Evolutionary conservation across 2,113 vertebrate species (phyloP).

Genomic region (Steatornis caripensis): DNA sequence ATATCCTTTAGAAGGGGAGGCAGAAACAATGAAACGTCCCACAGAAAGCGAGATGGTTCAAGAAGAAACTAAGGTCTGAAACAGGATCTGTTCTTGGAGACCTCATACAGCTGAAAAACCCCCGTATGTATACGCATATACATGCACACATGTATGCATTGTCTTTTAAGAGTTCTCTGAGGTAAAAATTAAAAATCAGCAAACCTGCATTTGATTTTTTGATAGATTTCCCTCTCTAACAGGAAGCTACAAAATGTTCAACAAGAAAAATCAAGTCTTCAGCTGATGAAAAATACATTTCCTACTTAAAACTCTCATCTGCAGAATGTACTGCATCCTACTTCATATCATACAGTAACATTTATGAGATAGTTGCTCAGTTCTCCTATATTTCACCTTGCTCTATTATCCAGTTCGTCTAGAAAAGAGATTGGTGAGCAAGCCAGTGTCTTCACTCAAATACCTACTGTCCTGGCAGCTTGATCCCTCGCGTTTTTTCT

Average conservation of each 20-base stretch:
- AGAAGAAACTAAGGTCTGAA: neutral
- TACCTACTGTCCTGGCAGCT: neutral
- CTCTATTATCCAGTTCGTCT: neutral
- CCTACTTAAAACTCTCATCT: neutral
- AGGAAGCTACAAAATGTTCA: no score
- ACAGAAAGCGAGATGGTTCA: neutral
- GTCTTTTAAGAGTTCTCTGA: neutral
- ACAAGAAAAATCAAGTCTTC: no score
- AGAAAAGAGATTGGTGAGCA: neutral
- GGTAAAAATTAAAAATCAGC: neutral
- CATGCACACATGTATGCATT: accelerated
- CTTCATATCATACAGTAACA: neutral
- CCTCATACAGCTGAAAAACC: neutral
- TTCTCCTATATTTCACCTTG: neutral
- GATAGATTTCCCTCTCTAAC: neutral
- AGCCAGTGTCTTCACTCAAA: neutral
- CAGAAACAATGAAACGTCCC: neutral
- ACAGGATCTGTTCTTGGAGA: neutral
- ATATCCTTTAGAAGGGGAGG: neutral
- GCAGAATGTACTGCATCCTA: neutral
- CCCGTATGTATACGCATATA: no score
- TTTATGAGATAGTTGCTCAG: neutral
- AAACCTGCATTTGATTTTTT: neutral
- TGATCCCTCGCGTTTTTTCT: neutral
- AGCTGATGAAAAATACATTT: neutral